Evolutionary conservation across 2,797 vertebrate species (phyloP), one percentile per base, ranked within the genome.

Genomic region (Chrysocyon brachyurus): DNA sequence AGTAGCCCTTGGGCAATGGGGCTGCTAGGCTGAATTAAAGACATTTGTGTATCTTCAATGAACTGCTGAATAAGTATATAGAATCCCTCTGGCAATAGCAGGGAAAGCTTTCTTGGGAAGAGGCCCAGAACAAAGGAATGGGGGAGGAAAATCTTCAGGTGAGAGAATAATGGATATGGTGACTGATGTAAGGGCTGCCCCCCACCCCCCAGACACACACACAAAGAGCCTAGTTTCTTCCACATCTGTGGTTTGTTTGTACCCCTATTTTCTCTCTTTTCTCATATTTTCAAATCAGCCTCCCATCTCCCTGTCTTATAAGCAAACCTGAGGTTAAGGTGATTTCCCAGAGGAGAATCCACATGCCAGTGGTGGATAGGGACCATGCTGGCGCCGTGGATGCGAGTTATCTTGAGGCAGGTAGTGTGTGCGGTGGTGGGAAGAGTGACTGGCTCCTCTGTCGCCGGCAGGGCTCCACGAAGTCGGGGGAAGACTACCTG

Each of bases 151-250:
- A 28, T 31, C 8, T 81, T 12, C 15, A 22, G 49, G 33, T 46
- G 40, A 84, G 57, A 68, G 16, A 52, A 40, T 28, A 31, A 75
- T 28, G 3, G 26, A 12, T 85, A 8, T 31, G 66, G 22, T 22
- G 2, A 4, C 22, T n/a, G 61, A 26, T 24, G 3, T 40, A 36
- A 79, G n/a, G 59, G 6, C 21, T 19, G n/a, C 2, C 4, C 0
- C 33, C 9, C 49, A 5, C 19, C 11, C 63, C 70, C 36, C 11
- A 73, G 40, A 40, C 40, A 40, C 6, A 4, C 54, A 6, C n/a
- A n/a, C 17, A 68, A 49, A 75, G n/a, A 57, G 16, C 19, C 21
- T 54, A 7, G 17, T 46, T 79, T 33, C 56, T n/a, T 73, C 28
- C 81, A 22, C 31, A 36, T 36, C 5, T 75, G 66, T 33, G n/a